Conservation (phyloP, 2,797 vertebrate species). For the Myotis daubentonii region DNA sequence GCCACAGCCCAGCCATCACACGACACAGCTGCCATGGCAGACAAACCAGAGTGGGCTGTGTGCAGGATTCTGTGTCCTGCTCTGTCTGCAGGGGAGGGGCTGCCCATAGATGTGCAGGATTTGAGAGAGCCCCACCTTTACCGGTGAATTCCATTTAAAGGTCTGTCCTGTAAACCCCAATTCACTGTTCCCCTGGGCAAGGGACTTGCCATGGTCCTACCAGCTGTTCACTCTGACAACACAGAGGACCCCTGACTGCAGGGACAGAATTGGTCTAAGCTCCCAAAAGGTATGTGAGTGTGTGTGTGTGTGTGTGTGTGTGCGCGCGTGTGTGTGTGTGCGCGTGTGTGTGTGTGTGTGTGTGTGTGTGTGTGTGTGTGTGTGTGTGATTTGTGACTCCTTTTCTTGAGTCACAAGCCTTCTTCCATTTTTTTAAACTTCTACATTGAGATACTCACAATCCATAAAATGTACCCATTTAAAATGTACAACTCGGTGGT, state of each 20-base stretch:
- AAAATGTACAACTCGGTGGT: background rate
- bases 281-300: background rate
- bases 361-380: background rate
- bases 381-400: background rate
- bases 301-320: too few species aligned
- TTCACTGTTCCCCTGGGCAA: background rate
- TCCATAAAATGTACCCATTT: background rate
- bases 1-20: background rate
- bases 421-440: background rate
- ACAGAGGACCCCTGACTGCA: background rate
- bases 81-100: background rate
- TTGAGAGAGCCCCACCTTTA: background rate
- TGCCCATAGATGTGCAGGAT: background rate
- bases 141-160: background rate
- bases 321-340: too few species aligned
- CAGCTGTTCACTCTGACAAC: background rate
- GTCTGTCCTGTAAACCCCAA: background rate
- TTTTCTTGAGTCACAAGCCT: background rate
- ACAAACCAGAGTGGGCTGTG: background rate
- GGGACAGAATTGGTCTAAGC: background rate
- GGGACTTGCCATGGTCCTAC: background rate
- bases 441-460: background rate
- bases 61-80: background rate
- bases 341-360: too few species aligned
- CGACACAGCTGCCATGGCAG: background rate